Evolutionary conservation across 2,888 invertebrate species (phyloP), one percentile per base, ranked within the genome.

Genomic region (Coenonympha arcania): DNA sequence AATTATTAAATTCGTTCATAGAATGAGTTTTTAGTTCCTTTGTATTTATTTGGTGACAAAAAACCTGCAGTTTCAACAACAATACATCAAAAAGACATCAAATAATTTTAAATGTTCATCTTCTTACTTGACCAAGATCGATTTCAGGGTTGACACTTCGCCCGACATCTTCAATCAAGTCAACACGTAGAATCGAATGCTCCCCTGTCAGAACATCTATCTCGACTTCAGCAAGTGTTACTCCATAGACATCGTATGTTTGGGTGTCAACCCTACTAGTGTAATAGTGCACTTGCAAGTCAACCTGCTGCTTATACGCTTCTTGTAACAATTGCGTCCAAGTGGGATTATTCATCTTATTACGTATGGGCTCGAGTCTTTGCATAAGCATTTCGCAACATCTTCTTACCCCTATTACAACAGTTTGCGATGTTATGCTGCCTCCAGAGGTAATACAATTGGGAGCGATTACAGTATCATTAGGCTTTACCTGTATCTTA

Each of bases 131-230:
- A 5, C 92, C 92, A 45, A 92, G 76, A 71, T 92, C 92, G 22
- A 92, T 65, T 61, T 87, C 76, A 2, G 92, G 92, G 71, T 88
- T 92, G 36, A 92, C 69, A 72, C 90, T 91, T 13, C 86, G 76
- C 0, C 92, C 92, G 13, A 87, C 87, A 69, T 92, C 92, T 72
- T 92, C 90, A 24, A 91, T 62, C 41, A 92, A 71, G 68, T 92
- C 92, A 0, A 90, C 90, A 58, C 92, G 80, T 0, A 74, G 66
- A 28, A 91, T 71, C 58, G 90, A 79, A 58, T 89, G 88, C 65
- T 92, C 90, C 22, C 93, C 93, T 0, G 93, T 93, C 41, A 94
- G 71, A 15, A 93, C 73, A 69, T 94, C 94, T 0, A 93, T 69
- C 71, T 93, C 92, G 0, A 92, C 90, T 76, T 94, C 93, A 8